These are phyloP conservation scores for Etia nguti DNA, from an alignment of 2,113 vertebrate species.

Conservation along the genomic window DNA sequence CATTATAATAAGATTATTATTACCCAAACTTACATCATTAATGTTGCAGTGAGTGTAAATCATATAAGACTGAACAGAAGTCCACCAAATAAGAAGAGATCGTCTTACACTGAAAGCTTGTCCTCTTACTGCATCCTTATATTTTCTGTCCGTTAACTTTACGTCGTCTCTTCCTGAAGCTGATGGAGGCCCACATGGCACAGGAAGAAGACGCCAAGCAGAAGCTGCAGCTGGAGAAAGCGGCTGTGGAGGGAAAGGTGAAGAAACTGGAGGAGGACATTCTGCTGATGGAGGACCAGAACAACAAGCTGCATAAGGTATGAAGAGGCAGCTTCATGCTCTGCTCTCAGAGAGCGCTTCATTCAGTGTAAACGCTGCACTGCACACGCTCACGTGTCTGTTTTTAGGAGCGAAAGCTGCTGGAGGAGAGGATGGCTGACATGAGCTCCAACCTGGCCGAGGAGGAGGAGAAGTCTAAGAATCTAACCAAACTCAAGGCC, in stretches of 20 bases:
- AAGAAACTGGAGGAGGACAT: slow-evolving; percentile 94
- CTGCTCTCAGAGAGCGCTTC: neutral
- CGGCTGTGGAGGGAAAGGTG: slow-evolving; percentile 83
- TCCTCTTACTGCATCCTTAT: neutral
- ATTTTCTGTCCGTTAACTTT: neutral
- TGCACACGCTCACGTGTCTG: neutral
- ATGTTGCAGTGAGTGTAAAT: neutral
- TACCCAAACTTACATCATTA: too few relatives aligned
- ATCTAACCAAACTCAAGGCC: slow-evolving; percentile 88
- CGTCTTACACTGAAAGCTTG: neutral
- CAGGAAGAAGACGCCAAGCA: slow-evolving; percentile 85
- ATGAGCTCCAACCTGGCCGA: slow-evolving; percentile 88
- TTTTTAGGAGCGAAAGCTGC: slow-evolving; percentile 83
- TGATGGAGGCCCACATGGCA: slow-evolving; percentile 84
- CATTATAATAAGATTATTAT: too few relatives aligned
- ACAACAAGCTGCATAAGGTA: slow-evolving; percentile 88
- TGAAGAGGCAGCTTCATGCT: neutral
- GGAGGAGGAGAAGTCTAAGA: slow-evolving; percentile 96
- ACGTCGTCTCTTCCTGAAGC: slow-evolving; percentile 51
- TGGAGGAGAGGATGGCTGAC: slow-evolving; percentile 88
- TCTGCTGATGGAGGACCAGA: slow-evolving; percentile 88
- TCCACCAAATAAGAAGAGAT: neutral
- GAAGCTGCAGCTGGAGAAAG: slow-evolving; percentile 90
- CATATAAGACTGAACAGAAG: neutral
- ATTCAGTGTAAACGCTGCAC: fast-evolving